Conservation (phyloP, 2,888 invertebrate genomes). For the Calameuta filiformis region DNA sequence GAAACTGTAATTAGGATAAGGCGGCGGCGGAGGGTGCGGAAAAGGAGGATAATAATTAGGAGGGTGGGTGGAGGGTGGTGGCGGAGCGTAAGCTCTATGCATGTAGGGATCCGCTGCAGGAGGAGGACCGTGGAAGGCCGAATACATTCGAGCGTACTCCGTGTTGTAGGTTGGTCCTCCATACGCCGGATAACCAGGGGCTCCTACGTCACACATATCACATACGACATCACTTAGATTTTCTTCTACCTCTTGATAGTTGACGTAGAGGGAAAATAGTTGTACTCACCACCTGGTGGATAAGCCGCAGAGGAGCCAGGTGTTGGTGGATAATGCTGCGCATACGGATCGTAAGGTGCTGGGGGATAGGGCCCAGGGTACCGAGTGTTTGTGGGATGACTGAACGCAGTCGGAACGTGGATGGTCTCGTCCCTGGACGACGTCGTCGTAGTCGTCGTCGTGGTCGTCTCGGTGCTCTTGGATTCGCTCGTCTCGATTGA, state of each 20-base stretch:
- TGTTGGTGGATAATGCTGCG: constrained; percentile 61
- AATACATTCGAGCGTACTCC: constrained; percentile 62
- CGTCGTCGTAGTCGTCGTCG: constrained; percentile 30
- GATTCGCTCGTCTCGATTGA: constrained; percentile 32
- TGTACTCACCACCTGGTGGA: constrained; percentile 55
- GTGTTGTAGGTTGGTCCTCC: constrained; percentile 60
- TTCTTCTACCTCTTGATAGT: background rate
- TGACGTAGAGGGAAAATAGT: background rate
- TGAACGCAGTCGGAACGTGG: constrained; percentile 59
- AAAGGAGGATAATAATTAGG: constrained; percentile 63
- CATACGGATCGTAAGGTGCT: constrained; percentile 60
- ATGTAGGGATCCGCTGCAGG: constrained; percentile 62
- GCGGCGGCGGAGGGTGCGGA: constrained; percentile 65
- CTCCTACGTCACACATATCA: constrained; percentile 35
- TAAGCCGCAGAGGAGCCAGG: constrained; percentile 58
- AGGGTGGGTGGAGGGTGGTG: constrained; percentile 57
- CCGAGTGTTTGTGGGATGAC: constrained; percentile 57
- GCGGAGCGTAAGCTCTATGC: constrained; percentile 57
- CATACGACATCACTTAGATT: background rate
- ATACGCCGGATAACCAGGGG: constrained; percentile 60
- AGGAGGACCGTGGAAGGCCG: constrained; percentile 61
- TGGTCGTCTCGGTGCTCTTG: constrained; percentile 34
- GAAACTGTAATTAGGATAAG: constrained; percentile 71
- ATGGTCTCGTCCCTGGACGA: constrained; percentile 49
- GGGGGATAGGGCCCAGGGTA: constrained; percentile 61